Conservation (phyloP, 2,797 vertebrate genomes). For the Sebastes iracundus region DNA sequence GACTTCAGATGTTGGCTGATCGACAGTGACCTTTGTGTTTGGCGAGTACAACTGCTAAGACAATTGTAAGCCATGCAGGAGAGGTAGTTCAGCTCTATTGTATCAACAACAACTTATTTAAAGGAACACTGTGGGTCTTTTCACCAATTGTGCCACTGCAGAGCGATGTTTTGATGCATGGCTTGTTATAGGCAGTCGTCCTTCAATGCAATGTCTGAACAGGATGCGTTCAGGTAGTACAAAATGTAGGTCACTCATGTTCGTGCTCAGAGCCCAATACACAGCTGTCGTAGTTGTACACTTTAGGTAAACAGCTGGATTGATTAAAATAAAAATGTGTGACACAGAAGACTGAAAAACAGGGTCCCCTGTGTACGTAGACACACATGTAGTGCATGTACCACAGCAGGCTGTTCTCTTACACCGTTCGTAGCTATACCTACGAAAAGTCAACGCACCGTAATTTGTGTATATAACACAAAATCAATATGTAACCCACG, state of each 20-base stretch:
- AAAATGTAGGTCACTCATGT: neutral
- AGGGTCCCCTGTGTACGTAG: too few relatives aligned
- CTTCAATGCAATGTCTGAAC: neutral
- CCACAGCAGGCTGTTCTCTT: too few relatives aligned
- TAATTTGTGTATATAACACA: too few relatives aligned
- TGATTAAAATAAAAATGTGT: neutral
- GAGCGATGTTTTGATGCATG: neutral
- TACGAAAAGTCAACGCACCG: too few relatives aligned
- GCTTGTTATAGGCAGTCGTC: neutral
- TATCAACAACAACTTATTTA: slow-evolving; percentile 1
- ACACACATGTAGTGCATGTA: neutral
- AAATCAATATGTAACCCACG: too few relatives aligned
- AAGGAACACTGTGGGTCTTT: neutral
- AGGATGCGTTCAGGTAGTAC: neutral
- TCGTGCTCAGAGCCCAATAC: neutral
- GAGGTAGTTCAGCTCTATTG: neutral
- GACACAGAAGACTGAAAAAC: neutral
- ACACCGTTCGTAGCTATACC: too few relatives aligned
- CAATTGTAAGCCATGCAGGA: neutral
- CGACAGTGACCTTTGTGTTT: neutral
- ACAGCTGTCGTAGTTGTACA: neutral
- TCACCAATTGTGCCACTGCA: neutral
- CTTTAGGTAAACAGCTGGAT: neutral
- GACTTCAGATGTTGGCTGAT: slow-evolving; percentile 14
- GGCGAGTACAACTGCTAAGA: neutral